Evolutionary conservation across 2,113 vertebrate genomes (phyloP).

Genomic region (Ellobius talpinus): DNA sequence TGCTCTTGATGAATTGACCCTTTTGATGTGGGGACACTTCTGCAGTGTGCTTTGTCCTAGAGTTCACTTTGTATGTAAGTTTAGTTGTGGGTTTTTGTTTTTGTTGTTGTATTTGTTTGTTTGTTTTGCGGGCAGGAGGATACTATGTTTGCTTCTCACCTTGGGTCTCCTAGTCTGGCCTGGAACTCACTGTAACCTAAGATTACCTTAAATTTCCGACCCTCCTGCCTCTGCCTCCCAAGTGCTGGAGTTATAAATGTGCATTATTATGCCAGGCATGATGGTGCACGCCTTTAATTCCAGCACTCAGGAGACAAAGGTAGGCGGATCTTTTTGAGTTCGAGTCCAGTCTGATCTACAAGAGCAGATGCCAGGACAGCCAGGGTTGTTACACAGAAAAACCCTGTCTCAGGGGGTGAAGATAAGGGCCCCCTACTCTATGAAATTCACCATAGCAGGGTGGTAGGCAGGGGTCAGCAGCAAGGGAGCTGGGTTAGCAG

Average conservation of each 20-base stretch:
- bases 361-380: not conserved
- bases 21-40: fast-evolving
- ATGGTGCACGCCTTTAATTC: not conserved
- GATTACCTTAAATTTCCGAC: not conserved
- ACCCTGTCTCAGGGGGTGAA: not conserved
- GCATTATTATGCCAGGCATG: not conserved
- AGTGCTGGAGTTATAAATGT: not conserved
- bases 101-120: not conserved
- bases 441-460: no score
- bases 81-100: not conserved
- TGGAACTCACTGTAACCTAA: not conserved
- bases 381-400: not conserved
- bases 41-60: fast-evolving
- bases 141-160: not conserved
- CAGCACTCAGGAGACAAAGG: not conserved
- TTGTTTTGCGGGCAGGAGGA: not conserved
- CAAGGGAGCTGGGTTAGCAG: not conserved
- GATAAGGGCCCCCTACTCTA: not conserved
- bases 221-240: not conserved
- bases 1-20: no score
- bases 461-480: no score
- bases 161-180: not conserved
- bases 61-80: no score
- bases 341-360: not conserved
- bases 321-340: not conserved